phyloP scores from a whole-genome alignment of 2,113 vertebrate genomes.

The Heterotis niloticus region DNA sequence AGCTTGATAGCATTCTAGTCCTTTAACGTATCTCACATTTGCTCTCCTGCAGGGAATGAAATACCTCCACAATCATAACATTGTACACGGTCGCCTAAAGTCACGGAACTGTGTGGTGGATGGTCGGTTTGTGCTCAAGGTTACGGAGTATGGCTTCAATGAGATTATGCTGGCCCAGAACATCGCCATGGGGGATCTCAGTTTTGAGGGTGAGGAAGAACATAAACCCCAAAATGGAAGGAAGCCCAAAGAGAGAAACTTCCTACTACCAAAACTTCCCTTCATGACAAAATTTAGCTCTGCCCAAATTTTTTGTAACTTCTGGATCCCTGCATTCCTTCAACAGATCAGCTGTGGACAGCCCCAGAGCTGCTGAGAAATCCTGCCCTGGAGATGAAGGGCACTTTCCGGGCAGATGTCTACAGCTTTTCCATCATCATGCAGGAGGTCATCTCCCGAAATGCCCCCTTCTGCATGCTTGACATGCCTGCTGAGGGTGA shows the following conservation, averaged over 20 bases:
- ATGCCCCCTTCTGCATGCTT: conserved; percentile 80
- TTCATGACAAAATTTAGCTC: background rate
- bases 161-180: conserved; percentile 68
- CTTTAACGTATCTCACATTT: background rate
- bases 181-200: conserved; percentile 39
- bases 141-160: conserved; percentile 83
- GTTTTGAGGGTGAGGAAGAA: conserved; percentile 64
- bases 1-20: background rate
- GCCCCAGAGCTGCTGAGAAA: conserved; percentile 81
- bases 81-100: conserved; percentile 84
- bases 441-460: conserved; percentile 82
- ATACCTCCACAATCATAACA: conserved; percentile 76
- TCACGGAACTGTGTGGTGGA: conserved; percentile 92
- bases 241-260: background rate
- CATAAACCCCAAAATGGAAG: background rate
- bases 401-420: conserved; percentile 68
- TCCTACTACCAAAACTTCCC: background rate
- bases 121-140: conserved; percentile 87
- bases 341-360: conserved; percentile 81
- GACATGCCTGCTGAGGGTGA: conserved; percentile 77
- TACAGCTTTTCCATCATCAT: conserved; percentile 81
- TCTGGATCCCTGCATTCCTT: background rate
- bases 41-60: conserved; percentile 73
- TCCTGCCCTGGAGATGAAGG: conserved; percentile 52
- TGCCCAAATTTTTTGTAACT: too few relatives aligned